phyloP scores from a whole-genome alignment of 2,797 vertebrate species.

The Phrynocephalus guinanensis region DNA sequence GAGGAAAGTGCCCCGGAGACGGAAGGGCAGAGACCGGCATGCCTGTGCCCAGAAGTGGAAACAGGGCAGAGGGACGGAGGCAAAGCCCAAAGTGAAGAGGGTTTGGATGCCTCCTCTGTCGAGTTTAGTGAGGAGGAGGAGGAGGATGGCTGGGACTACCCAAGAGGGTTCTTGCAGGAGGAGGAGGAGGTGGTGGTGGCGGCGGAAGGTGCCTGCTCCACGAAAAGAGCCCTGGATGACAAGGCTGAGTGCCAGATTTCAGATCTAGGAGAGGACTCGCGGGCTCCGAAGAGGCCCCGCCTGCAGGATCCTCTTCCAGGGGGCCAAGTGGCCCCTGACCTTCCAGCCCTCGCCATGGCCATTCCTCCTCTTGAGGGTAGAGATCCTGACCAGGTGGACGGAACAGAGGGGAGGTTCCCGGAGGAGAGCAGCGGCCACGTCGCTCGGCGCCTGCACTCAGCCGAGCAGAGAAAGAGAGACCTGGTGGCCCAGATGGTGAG shows the following conservation, averaged over 20 bases:
- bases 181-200: neutral
- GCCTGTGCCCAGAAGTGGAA: neutral
- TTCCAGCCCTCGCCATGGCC: neutral
- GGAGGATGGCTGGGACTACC: neutral
- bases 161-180: neutral
- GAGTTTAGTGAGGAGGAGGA: accelerated
- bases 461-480: neutral
- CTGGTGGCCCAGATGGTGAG: neutral
- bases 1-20: neutral
- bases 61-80: neutral
- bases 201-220: neutral
- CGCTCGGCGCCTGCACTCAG: too few species aligned
- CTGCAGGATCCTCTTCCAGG: neutral
- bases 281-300: neutral
- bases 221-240: neutral
- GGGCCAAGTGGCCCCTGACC: neutral
- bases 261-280: neutral
- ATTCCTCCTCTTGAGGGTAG: neutral
- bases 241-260: neutral
- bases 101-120: neutral
- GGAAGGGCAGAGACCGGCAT: neutral
- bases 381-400: neutral
- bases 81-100: accelerated
- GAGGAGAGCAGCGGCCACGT: neutral
- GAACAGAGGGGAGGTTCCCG: neutral